Base-by-base conservation (phyloP, 2,888 invertebrate genomes). In the Megamerina dolium region DNA sequence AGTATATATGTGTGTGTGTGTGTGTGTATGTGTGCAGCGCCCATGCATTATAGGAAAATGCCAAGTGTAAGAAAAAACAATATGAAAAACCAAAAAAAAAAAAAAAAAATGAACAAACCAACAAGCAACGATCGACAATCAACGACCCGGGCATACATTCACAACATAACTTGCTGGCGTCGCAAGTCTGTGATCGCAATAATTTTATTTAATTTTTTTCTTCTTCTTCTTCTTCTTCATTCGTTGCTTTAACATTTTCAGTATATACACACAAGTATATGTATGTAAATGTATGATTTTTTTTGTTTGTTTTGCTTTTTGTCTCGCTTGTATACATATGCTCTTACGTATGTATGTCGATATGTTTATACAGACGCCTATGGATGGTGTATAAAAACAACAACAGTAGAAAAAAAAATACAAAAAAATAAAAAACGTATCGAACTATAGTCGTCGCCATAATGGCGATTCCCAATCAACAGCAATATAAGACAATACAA, bases 171-270 rank as follows among this genome's bases (percentile, higher is more conserved):
- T 56, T 54, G 55, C 48, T 63, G 64, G 64, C 64, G 64, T 59
- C 64, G 59, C 56, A 59, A 59, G 64, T 64, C 64, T 63, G 60
- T 57, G 62, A 61, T 61, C 61, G 58, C 56, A 53, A 52, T 49
- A 49, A 41, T 48, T 54, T 37, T 46, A 46, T 43, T 47, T 37
- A 41, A 45, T 48, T 51, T 48, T 27, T 35, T 35, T 27, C 13
- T 23, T 21, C 10, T 48, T 52, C 44, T 34, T 35, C 36, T 29
- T 9, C 29, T 38, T 33, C 19, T 38, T 33, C 51, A 49, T 53
- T 54, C 50, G 51, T 56, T 55, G 52, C 16, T 31, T 57, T 8
- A 8, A 8, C 23, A 23, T 8, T 8, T 8, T 8, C 23, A 23
- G n/a, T n/a, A n/a, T n/a, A n/a, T n/a, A n/a, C n/a, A n/a, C n/a